Base-by-base conservation (phyloP, 2,113 vertebrate genomes). In the Suricata suricatta region DNA sequence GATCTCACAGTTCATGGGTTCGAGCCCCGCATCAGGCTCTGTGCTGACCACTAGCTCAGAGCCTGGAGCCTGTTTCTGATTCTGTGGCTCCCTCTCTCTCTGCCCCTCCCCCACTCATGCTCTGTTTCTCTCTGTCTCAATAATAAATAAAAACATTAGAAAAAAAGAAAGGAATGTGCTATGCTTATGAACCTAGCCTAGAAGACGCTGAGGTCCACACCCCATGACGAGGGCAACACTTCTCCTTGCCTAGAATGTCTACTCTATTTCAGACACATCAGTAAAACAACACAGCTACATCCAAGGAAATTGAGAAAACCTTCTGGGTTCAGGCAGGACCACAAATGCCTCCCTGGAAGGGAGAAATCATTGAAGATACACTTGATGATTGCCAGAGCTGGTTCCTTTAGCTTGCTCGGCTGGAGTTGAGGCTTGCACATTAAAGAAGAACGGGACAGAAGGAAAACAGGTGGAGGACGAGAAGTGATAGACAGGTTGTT, bases 161-260 rank as follows among this genome's bases (percentile, higher is more conserved):
- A n/a, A n/a, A n/a, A n/a, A 74, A 95, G 88, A n/a, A 31, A 54
- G 38, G 33, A 79, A 68, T 7, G 21, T 35, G 16, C n/a, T 23
- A 3, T 50, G 71, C 16, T 69, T 23, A 0, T 12, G 60, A 69
- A 8, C 2, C 60, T n/a, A 0, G 0, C 14, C 29, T n/a, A 0
- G 23, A 19, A 82, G 69, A 47, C 2, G 0, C 29, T 38, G 35
- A 95, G 79, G 74, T 21, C 17, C 31, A 7, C 5, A 7, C 0
- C n/a, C 29, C 77, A 96, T 33, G 54, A 9, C 88, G 97, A 90
- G 93, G 96, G 89, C 83, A 33, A 4, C 64, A 3, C 96, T 96
- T 96, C 33, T 60, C 76, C 72, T 93, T 27, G n/a, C 41, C 29
- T 79, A 31, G 41, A 72, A 41, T 52, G 1, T 13, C 74, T 64